Conservation (phyloP, 2,888 invertebrate genomes). For the Imbricaverruca yamaguchii region DNA sequence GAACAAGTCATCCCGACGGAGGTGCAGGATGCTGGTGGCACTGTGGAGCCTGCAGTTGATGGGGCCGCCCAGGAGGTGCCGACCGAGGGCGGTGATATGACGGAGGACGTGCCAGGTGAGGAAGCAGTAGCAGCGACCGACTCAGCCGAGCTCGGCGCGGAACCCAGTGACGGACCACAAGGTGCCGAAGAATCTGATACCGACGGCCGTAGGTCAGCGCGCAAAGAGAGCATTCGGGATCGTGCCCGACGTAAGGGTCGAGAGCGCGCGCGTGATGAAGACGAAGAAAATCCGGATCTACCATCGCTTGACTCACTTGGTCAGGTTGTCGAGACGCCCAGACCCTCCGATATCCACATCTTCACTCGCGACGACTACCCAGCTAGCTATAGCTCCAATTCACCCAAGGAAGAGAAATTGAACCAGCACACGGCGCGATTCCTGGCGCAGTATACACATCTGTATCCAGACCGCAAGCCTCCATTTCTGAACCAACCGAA, state of each 20-base stretch:
- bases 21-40: not conserved
- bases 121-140: not conserved
- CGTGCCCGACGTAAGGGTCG: not conserved
- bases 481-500: slow-evolving; percentile 63
- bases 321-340: not conserved
- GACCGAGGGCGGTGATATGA: not conserved
- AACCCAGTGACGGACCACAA: no score
- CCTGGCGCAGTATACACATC: slow-evolving; percentile 56
- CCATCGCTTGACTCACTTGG: not conserved
- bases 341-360: not conserved
- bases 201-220: not conserved
- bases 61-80: not conserved
- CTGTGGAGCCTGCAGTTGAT: not conserved
- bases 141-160: no score
- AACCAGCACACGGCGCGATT: slow-evolving; percentile 71
- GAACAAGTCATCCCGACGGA: not conserved
- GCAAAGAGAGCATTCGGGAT: not conserved
- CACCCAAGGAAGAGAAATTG: slow-evolving; percentile 58
- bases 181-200: not conserved
- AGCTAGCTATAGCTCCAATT: not conserved
- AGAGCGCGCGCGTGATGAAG: not conserved
- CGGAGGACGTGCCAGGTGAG: not conserved
- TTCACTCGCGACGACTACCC: not conserved
- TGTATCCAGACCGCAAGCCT: slow-evolving; percentile 55
- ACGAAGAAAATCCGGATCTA: not conserved